Percentiles rank a stretch among this genome's conserved stretches.
These are phyloP conservation scores for Pantherophis vulpinus DNA, from an alignment of 2,797 vertebrate species.

Conservation along the genomic window DNA sequence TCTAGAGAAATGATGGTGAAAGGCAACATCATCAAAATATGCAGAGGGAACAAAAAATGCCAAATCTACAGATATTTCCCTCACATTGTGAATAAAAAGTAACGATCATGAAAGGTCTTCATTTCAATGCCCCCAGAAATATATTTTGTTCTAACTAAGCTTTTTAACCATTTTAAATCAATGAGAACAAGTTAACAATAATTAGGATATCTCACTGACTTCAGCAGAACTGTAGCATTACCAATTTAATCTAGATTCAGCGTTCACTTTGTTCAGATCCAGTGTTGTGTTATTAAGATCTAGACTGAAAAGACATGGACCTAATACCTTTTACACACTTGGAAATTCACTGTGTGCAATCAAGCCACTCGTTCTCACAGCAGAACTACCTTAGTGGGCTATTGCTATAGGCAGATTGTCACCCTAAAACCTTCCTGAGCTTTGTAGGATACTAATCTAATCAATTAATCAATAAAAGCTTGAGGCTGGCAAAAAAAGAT, in stretches of 20 bases:
- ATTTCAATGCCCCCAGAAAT: not conserved
- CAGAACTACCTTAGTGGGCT: not conserved
- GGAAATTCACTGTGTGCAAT: not conserved
- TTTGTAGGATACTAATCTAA: not conserved
- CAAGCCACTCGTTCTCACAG: not conserved
- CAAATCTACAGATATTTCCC: too few relatives aligned
- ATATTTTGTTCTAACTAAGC: not conserved
- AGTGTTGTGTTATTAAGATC: not conserved
- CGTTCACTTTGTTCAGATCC: not conserved
- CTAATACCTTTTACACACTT: not conserved
- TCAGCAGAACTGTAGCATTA: not conserved
- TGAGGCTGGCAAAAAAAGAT: not conserved
- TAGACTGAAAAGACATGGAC: not conserved
- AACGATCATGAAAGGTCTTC: not conserved
- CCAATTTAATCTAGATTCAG: not conserved
- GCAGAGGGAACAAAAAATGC: not conserved
- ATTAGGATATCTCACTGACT: not conserved
- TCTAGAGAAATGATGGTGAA: not conserved
- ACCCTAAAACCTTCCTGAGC: not conserved
- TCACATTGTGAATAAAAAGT: not conserved
- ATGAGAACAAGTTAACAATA: not conserved
- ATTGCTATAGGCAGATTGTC: not conserved
- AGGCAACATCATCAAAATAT: not conserved
- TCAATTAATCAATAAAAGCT: not conserved
- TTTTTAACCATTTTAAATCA: not conserved